phyloP scores from a whole-genome alignment of 2,888 invertebrate genomes.

The Ophioninae sp. region DNA sequence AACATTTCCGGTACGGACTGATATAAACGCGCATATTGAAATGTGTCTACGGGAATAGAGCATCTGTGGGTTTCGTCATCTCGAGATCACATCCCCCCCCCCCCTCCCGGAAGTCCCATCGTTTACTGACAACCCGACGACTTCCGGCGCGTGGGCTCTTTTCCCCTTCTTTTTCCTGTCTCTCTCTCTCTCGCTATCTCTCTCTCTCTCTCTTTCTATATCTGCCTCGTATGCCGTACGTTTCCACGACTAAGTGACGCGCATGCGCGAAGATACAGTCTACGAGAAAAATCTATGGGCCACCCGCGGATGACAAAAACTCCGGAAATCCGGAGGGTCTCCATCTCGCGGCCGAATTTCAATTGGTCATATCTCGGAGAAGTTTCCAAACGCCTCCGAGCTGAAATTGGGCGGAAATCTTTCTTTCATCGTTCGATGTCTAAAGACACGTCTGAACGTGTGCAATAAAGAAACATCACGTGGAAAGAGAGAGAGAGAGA shows the following conservation, averaged over 20 bases:
- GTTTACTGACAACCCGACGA: slow-evolving; percentile 62
- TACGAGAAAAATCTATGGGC: neutral
- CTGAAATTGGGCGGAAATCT: too few species aligned
- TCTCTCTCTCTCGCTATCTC: neutral
- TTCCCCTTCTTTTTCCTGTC: neutral
- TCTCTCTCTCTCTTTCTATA: neutral
- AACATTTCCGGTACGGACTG: neutral
- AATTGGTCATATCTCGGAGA: neutral
- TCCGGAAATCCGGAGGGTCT: neutral
- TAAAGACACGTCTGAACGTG: too few species aligned
- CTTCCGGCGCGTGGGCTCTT: slow-evolving; percentile 57
- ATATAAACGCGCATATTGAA: slow-evolving; percentile 8
- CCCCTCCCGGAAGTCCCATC: slow-evolving; percentile 70
- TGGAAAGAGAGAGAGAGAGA: too few species aligned
- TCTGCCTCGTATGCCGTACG: neutral
- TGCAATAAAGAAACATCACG: too few species aligned
- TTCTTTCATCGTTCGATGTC: too few species aligned
- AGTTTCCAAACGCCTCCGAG: too few species aligned
- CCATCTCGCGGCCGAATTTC: neutral
- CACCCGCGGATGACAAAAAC: neutral
- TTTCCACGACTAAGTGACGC: neutral
- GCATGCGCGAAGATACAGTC: neutral
- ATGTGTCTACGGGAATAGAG: neutral
- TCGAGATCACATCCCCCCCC: slow-evolving; percentile 65
- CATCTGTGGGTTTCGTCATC: slow-evolving; percentile 48